Percentiles rank a stretch among this genome's conserved stretches.
Conservation (phyloP, 2,113 vertebrate species). For the Psittacara wagleri region DNA sequence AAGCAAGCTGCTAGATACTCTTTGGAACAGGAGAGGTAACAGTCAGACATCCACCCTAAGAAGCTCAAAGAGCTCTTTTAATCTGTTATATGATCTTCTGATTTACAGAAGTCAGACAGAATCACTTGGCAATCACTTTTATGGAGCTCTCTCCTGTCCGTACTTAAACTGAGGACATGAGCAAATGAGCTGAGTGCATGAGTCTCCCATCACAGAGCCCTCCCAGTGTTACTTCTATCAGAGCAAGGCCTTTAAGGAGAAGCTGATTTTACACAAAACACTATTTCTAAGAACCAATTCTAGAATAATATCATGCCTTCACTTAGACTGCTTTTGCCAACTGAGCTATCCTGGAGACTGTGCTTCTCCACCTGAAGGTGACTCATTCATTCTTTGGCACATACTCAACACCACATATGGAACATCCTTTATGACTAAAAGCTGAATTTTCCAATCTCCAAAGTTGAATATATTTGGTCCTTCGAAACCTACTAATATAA, state of each 20-base stretch:
- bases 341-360: not conserved
- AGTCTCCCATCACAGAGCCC: not conserved
- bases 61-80: not conserved
- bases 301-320: not conserved
- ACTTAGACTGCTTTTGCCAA: not conserved
- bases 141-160: not conserved
- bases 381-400: not conserved
- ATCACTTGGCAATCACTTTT: not conserved
- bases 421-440: slow-evolving; percentile 24
- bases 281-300: not conserved
- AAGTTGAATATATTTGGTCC: not conserved
- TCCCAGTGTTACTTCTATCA: not conserved
- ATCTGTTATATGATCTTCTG: not conserved
- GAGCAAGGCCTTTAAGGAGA: not conserved
- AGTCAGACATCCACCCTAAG: not conserved
- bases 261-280: not conserved
- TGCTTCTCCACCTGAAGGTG: not conserved
- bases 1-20: not conserved
- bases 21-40: not conserved
- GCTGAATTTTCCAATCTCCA: slow-evolving; percentile 22
- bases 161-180: not conserved
- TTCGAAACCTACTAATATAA: slow-evolving; percentile 32
- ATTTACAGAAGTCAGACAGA: not conserved
- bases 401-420: not conserved
- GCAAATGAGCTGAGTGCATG: not conserved